Base-by-base conservation (phyloP, 2,888 invertebrate genomes). In the Amphipyra berbera region DNA sequence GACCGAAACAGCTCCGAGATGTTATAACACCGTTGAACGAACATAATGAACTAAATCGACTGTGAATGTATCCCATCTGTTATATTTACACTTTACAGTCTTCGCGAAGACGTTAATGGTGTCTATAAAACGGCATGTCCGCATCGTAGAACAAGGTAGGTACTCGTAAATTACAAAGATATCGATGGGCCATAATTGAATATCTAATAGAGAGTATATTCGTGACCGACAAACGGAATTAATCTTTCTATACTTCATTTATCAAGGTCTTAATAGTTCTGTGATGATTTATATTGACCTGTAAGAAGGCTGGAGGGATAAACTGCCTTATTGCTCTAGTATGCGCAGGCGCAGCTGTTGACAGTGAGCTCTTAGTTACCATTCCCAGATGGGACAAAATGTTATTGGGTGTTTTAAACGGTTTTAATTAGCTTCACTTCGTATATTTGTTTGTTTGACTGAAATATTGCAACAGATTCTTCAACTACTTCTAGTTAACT, bases 131-230 rank as follows among this genome's bases (percentile, higher is more conserved):
- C 33, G 33, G 42, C 37, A 50, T 14, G 21, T 21, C 49, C 27
- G 38, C 30, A 33, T n/a, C 9, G 10, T 10, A 15, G 27, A 42
- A 40, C 33, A 60, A 65, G 41, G 65, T 70, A n/a, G n/a, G n/a
- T n/a, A n/a, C n/a, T n/a, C n/a, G n/a, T n/a, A 53, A 44, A 65
- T 73, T 37, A 58, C 40, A 7, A 33, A 14, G 42, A 38, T 33
- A 41, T 54, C 41, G 21, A 54, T 21, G 38, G 13, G 8, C 13
- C 42, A 8, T 70, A 60, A 67, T 74, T 66, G 45, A 63, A 77
- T 63, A 47, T 47, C 47, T 49, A 57, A 64, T 56, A 37, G 47
- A 48, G 5, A 54, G 46, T 40, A 48, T 50, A 59, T 38, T 54
- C 47, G 13, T 53, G 48, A 46, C 21, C 27, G 47, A 42, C 44